phyloP scores from a whole-genome alignment of 2,888 invertebrate species.

The Xanthia icteritia region DNA sequence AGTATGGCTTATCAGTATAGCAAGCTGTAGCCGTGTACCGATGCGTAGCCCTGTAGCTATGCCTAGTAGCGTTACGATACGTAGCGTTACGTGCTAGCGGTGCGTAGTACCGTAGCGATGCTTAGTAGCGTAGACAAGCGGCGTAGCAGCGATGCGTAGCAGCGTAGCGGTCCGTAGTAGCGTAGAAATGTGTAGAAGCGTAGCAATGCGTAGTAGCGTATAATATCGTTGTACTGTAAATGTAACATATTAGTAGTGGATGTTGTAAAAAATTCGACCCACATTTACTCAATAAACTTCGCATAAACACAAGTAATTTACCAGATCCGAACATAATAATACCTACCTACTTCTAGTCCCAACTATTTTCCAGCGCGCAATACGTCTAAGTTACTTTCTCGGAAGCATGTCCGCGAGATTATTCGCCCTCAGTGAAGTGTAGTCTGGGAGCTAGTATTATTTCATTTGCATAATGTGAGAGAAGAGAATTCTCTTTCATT shows the following conservation, averaged over 20 bases:
- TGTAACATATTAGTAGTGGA: background rate
- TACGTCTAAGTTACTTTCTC: conserved; percentile 55
- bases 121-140: background rate
- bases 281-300: background rate
- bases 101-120: background rate
- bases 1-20: background rate
- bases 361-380: conserved; percentile 40
- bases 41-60: background rate
- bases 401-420: conserved; percentile 54
- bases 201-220: background rate
- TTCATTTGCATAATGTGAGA: conserved; percentile 58
- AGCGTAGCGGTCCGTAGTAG: background rate
- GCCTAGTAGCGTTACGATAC: too few species aligned
- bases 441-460: conserved; percentile 45
- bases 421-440: conserved; percentile 23
- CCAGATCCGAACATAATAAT: conserved; percentile 14
- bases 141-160: background rate
- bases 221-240: background rate
- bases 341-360: background rate
- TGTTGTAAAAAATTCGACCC: background rate
- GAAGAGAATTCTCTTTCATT: background rate
- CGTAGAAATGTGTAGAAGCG: background rate
- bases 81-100: background rate
- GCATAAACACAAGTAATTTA: background rate
- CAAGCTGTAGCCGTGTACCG: background rate